Evolutionary conservation across 2,888 invertebrate genomes (phyloP).

Genomic region (Epirrhoe alternata): DNA sequence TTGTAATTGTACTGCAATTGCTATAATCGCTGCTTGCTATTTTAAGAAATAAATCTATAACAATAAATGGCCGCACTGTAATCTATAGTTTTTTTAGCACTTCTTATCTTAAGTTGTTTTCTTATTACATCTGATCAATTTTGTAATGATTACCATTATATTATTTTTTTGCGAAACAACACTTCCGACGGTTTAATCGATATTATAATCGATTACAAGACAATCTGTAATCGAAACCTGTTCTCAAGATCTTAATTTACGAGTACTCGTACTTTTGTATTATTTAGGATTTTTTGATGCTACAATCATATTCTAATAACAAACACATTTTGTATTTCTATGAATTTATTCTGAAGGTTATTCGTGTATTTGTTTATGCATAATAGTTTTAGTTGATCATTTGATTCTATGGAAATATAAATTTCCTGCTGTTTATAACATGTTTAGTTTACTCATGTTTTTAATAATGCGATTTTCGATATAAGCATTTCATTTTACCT

Average conservation of each 20-base stretch:
- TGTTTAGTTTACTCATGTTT: background rate
- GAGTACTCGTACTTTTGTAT: conserved; percentile 6
- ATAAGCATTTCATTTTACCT: background rate
- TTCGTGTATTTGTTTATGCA: conserved; percentile 1
- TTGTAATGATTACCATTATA: conserved; percentile 25
- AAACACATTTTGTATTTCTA: background rate
- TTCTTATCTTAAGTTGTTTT: background rate
- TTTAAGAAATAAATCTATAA: background rate
- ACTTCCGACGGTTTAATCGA: conserved; percentile 51
- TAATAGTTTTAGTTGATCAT: background rate
- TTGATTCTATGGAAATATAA: background rate
- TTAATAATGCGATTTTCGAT: background rate
- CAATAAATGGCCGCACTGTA: background rate
- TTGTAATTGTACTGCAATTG: background rate
- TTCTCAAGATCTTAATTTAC: background rate
- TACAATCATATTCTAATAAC: conserved; percentile 12
- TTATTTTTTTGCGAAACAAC: conserved; percentile 37
- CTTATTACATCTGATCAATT: conserved; percentile 10
- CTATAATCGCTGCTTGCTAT: background rate
- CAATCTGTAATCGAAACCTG: conserved; percentile 30
- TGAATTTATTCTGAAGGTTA: conserved; percentile 13
- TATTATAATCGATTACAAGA: conserved; percentile 52
- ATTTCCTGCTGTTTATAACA: background rate
- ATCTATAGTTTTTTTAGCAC: background rate
- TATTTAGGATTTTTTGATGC: conserved; percentile 5